phyloP scores from a whole-genome alignment of 2,113 vertebrate genomes.

The Leptobrachium ailaonicum region DNA sequence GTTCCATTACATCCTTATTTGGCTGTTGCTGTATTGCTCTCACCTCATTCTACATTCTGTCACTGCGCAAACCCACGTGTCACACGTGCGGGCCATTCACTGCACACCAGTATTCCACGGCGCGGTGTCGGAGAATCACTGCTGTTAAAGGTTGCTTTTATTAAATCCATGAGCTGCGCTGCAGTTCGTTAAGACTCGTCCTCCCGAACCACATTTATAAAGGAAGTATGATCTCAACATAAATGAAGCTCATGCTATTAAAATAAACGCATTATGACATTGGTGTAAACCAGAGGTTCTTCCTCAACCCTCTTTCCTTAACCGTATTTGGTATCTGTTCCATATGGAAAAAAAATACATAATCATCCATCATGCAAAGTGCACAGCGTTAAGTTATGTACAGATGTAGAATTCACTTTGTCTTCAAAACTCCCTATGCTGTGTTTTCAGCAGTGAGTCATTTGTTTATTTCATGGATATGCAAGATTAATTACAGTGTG shows the following conservation, averaged over 20 bases:
- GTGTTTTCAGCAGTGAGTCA: not conserved
- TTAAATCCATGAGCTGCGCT: no score
- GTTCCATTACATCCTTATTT: no score
- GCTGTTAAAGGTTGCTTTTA: no score
- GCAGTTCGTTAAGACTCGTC: not conserved
- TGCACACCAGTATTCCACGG: no score
- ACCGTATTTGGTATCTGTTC: slow-evolving; percentile 38
- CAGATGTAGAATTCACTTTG: no score
- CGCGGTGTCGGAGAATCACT: no score
- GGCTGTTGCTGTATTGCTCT: no score
- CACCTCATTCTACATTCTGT: no score
- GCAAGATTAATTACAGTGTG: not conserved
- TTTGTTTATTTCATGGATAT: not conserved
- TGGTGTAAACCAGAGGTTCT: slow-evolving; percentile 28
- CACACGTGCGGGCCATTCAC: no score
- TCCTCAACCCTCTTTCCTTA: not conserved
- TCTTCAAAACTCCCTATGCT: no score
- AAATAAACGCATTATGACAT: slow-evolving; percentile 32
- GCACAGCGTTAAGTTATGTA: not conserved
- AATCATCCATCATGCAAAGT: not conserved
- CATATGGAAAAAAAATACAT: slow-evolving; percentile 24
- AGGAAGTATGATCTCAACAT: slow-evolving; percentile 8
- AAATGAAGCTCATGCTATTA: slow-evolving; percentile 9
- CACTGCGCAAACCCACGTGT: no score
- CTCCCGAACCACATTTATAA: not conserved